Base-by-base conservation (phyloP, 2,797 vertebrate genomes). In the Poeciliopsis turneri region DNA sequence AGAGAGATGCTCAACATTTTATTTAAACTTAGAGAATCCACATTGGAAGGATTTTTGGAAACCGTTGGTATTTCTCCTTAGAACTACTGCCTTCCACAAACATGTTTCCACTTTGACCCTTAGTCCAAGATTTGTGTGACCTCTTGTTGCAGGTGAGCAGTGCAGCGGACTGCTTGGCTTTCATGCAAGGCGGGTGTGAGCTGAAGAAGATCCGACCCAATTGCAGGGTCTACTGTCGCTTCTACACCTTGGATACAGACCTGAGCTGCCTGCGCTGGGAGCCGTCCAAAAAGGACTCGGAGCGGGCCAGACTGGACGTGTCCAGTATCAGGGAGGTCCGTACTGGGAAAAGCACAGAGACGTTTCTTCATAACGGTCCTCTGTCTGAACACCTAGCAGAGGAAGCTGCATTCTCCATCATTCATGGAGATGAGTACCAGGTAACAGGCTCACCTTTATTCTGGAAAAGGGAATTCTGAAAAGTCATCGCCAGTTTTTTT, bases 171-270 rank as follows among this genome's bases (percentile, higher is more conserved):
- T 99, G 98, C 89, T 94, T 99, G 93, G 97, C 97, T 18, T 99
- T 99, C 92, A 99, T 99, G 98, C 98, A 99, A 90, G 97, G 97
- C 5, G 98, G 98, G 28, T 99, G 98, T 72, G 98, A 99, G 74
- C 82, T 99, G 87, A 99, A 98, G 94, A 99, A 99, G 91, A 96
- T 99, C 25, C 96, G 98, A 8, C 98, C 97, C 79, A 99, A 97
- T 92, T 97, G 96, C 3, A 96, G 98, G 41, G 95, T 99, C 87
- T 99, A 99, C 94, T 98, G 97, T 72, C 96, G 98, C 0, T 99
- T 99, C 92, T 99, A 97, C 77, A 99, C 97, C 13, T 91, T 99
- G 90, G 98, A 99, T 82, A 43, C 95, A 2, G 98, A 99, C 88
- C 94, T 98, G 79, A 97, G 97, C 86, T 98, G 97, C 77, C 93